Conservation (phyloP, 2,888 invertebrate species). For the Tinea trinotella region DNA sequence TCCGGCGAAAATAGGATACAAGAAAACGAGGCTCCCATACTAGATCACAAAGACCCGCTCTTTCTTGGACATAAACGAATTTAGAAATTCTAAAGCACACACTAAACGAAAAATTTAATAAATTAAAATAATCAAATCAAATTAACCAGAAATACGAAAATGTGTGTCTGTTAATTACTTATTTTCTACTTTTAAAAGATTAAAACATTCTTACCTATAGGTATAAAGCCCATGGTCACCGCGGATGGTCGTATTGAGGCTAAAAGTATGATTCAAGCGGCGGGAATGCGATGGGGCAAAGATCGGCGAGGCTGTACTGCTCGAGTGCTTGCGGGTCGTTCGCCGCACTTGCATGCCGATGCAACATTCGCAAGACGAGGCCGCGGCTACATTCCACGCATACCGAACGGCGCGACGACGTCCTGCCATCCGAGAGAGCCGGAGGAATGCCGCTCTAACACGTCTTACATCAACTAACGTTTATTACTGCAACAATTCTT, state of each 20-base stretch:
- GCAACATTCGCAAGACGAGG: conserved; percentile 34
- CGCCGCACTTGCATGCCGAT: conserved; percentile 31
- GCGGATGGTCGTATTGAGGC: conserved; percentile 1
- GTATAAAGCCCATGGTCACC: not conserved
- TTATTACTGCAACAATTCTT: not conserved
- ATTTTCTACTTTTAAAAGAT: too few species aligned
- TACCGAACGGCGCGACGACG: conserved; percentile 31
- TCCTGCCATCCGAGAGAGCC: conserved; percentile 9
- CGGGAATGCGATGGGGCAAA: conserved; percentile 30
- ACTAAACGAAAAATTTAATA: too few species aligned
- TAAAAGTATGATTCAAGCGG: conserved; percentile 32
- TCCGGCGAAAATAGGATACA: too few species aligned
- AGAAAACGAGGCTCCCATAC: too few species aligned
- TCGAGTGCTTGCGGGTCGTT: conserved; percentile 35
- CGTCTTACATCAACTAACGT: conserved; percentile 10
- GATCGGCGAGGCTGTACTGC: conserved; percentile 8
- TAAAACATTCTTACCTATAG: not conserved
- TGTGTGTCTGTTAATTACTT: too few species aligned
- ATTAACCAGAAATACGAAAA: too few species aligned
- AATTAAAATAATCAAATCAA: too few species aligned
- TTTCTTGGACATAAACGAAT: too few species aligned
- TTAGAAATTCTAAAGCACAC: too few species aligned
- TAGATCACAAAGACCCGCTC: too few species aligned
- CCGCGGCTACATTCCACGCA: conserved; percentile 50
- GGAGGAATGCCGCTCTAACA: conserved; percentile 13